Evolutionary conservation across 2,888 invertebrate genomes (phyloP), one percentile per base, ranked within the genome.

Genomic region (Drosophila kokeensis): DNA sequence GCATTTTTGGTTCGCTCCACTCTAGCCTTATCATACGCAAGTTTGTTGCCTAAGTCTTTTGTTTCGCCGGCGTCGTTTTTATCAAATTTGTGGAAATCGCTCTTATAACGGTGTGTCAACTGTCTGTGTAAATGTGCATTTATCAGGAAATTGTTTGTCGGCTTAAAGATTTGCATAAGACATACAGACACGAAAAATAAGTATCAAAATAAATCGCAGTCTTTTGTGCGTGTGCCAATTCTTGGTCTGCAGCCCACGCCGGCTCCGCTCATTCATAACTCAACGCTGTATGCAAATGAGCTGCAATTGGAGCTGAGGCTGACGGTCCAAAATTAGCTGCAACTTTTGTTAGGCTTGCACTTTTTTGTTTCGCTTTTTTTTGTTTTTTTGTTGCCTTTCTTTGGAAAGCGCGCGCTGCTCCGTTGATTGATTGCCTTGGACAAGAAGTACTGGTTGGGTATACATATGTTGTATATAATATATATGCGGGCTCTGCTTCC

Each of bases 181-280:
- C 73, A 65, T 49, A 66, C 40, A n/a, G 58, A 40, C 48, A 49
- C 45, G 42, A 30, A 52, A 53, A 59, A n/a, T 27, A 58, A 59
- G 30, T 52, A 55, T 13, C 32, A 67, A 57, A 48, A 69, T 34
- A 69, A 54, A 81, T 64, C 45, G 27, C 70, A 50, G 61, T 62
- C 72, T 82, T 77, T 86, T 86, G 89, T 86, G 85, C 87, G 85
- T 86, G 84, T 87, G 85, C 82, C 85, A 83, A 89, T 83, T 80
- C 81, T 76, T 52, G 49, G 53, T 63, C 66, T 69, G 64, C 65
- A 55, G 77, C 79, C 79, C 79, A 79, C 79, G 76, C 76, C 55
- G 42, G 54, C 15, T 38, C 60, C 74, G 70, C 76, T 72, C 66
- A 73, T 69, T 76, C 84, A 84, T 79, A 79, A 76, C 76, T 79